Percentiles rank a stretch among this genome's conserved stretches.
Evolutionary conservation across 2,113 vertebrate genomes (phyloP).

Genomic region (Clarias gariepinus): DNA sequence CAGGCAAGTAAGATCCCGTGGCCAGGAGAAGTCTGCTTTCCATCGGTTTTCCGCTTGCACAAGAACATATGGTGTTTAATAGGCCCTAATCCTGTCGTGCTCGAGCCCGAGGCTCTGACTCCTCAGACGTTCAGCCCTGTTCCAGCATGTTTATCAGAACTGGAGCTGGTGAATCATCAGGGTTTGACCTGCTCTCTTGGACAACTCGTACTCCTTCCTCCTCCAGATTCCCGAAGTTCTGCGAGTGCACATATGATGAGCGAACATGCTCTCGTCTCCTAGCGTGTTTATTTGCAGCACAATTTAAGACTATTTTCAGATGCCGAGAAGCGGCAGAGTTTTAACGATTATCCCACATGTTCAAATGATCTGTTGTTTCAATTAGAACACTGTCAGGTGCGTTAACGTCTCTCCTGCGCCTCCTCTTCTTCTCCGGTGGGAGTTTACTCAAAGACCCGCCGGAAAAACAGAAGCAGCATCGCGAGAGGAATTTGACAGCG

Average conservation of each 20-base stretch:
- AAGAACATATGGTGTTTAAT: slow-evolving; percentile 42
- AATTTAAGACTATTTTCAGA: slow-evolving; percentile 54
- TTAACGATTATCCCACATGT: slow-evolving; percentile 80
- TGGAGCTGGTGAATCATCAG: not conserved
- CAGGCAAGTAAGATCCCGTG: slow-evolving; percentile 13
- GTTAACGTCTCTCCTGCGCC: slow-evolving; percentile 67
- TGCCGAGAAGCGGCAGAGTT: slow-evolving; percentile 58
- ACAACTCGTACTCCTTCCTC: not conserved
- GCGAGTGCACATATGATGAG: slow-evolving; percentile 1
- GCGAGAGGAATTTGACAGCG: slow-evolving; percentile 78
- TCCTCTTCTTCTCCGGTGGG: slow-evolving; percentile 71
- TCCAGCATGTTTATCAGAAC: slow-evolving; percentile 6
- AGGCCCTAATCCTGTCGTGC: slow-evolving; percentile 23
- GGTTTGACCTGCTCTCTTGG: slow-evolving; percentile 8
- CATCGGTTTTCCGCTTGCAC: slow-evolving; percentile 18
- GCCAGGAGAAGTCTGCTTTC: slow-evolving; percentile 23
- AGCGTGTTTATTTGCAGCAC: slow-evolving; percentile 31
- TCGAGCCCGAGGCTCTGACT: not conserved
- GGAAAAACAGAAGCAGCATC: slow-evolving; percentile 75
- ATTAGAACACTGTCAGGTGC: slow-evolving; percentile 77
- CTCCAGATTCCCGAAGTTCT: slow-evolving; percentile 3
- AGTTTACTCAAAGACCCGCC: slow-evolving; percentile 74
- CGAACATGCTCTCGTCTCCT: slow-evolving; percentile 3
- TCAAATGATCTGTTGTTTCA: slow-evolving; percentile 82
- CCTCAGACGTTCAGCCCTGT: slow-evolving; percentile 1